These are phyloP conservation scores for Takifugu ocellatus DNA, from an alignment of 2,797 vertebrate species.

Conservation along the genomic window DNA sequence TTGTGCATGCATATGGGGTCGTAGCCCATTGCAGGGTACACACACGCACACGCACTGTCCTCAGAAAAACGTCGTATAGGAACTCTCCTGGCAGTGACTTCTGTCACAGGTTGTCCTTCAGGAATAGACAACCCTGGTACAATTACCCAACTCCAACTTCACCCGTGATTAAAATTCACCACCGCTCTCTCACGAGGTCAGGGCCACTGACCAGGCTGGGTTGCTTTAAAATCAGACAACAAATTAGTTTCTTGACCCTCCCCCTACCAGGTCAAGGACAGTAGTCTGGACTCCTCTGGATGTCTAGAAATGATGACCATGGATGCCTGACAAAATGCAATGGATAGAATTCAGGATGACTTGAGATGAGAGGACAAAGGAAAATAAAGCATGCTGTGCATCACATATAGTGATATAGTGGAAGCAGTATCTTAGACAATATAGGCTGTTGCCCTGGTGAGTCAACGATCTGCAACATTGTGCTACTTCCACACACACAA, in stretches of 20 bases:
- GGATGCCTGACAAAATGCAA: slow-evolving; percentile 14
- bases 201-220: slow-evolving; percentile 45
- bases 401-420: too few species aligned
- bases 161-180: slow-evolving; percentile 68
- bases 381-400: not conserved
- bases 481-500: not conserved
- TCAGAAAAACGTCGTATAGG: too few species aligned
- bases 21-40: slow-evolving; percentile 2
- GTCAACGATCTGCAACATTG: not conserved
- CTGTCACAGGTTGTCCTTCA: slow-evolving; percentile 57
- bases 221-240: slow-evolving; percentile 63
- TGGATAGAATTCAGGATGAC: slow-evolving; percentile 6
- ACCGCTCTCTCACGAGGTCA: slow-evolving; percentile 30
- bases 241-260: slow-evolving; percentile 69
- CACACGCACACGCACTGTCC: not conserved
- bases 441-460: not conserved
- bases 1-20: not conserved
- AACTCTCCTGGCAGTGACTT: slow-evolving; percentile 27
- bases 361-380: not conserved
- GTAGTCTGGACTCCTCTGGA: slow-evolving; percentile 23
- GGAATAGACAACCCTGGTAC: slow-evolving; percentile 28
- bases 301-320: slow-evolving; percentile 6
- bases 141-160: slow-evolving; percentile 35
- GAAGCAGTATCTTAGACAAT: too few species aligned
- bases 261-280: slow-evolving; percentile 64